Evolutionary conservation across 2,888 invertebrate genomes (phyloP).

Genomic region (Branchipolynoe longqiensis): DNA sequence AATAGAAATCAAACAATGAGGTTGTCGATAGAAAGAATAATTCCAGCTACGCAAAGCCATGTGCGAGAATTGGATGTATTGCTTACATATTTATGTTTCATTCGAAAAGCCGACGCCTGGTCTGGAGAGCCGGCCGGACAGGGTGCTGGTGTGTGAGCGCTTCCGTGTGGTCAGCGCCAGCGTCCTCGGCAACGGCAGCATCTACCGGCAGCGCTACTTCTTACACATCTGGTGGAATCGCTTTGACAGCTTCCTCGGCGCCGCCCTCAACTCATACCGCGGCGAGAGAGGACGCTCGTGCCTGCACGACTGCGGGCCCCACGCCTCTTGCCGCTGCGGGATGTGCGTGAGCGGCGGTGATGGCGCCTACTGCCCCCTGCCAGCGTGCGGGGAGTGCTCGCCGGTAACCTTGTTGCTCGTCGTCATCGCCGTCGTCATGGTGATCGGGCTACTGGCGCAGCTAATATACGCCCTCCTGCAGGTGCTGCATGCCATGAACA

Average conservation of each 20-base stretch:
- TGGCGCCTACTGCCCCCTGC: slow-evolving; percentile 70
- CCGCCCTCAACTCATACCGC: slow-evolving; percentile 68
- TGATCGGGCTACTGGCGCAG: slow-evolving; percentile 67
- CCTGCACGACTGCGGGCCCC: slow-evolving; percentile 78
- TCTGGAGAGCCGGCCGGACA: slow-evolving; percentile 76
- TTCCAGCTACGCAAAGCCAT: neutral
- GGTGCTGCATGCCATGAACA: slow-evolving; percentile 71
- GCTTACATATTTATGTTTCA: too few relatives aligned
- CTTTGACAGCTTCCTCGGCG: slow-evolving; percentile 68
- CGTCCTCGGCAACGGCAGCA: slow-evolving; percentile 70
- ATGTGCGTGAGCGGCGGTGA: slow-evolving; percentile 74
- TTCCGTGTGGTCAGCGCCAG: slow-evolving; percentile 64
- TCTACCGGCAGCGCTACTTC: slow-evolving; percentile 70
- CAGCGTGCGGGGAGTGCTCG: slow-evolving; percentile 74
- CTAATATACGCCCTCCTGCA: slow-evolving; percentile 70
- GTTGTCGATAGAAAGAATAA: neutral
- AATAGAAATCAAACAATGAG: neutral
- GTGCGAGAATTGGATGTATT: too few relatives aligned
- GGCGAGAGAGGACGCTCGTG: slow-evolving; percentile 74
- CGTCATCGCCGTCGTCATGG: neutral
- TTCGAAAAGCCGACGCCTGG: slow-evolving; percentile 76
- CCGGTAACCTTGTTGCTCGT: slow-evolving; percentile 61
- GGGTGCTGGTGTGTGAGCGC: slow-evolving; percentile 71
- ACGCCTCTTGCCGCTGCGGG: slow-evolving; percentile 78
- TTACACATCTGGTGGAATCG: slow-evolving; percentile 70